Evolutionary conservation across 1,140 invertebrate genomes (phyloP), one percentile per base, ranked within the genome.

Genomic region (Drosophila triauraria): DNA sequence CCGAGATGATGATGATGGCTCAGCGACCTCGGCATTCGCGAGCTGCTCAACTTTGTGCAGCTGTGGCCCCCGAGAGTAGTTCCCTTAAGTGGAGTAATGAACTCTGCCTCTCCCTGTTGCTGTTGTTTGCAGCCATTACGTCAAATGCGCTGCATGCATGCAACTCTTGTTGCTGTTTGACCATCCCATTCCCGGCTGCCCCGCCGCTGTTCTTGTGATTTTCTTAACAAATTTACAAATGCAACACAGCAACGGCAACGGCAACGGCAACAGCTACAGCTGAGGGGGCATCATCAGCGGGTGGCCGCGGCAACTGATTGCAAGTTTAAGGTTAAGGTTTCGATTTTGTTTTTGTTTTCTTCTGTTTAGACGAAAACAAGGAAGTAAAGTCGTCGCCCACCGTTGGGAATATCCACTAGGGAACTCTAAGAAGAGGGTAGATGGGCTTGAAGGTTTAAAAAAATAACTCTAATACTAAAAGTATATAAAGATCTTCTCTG

Each of bases 261-360:
- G 32, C 32, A 12, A 35, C 32, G 3, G 32, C 32, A 3, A 35
- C 2, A 10, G 9, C 32, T 10, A 46, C 61, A 46, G 65, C 44
- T 51, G 43, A 38, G 58, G 42, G 13, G 40, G 44, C 51, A 32
- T 20, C 35, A 56, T 15, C 43, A 42, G 44, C 43, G 69, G 50
- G 50, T 35, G 51, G 59, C 51, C 53, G 53, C 30, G 46, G 62
- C 46, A 44, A 32, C 60, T 75, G 77, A 81, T 79, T 68, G 54
- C 78, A 90, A 90, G 85, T 85, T 90, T 90, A 90, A 90, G 81
- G 85, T 90, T 90, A 88, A 85, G 75, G 69, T 90, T 88, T 88
- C 85, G 85, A 82, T 88, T 88, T 86, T 87, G 32, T 54, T 50
- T 38, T 30, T 78, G 77, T 63, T 44, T 32, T n/a, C 15, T 20